These are phyloP conservation scores for Hofmannophila pseudospretella DNA, from an alignment of 2,888 invertebrate species.

Conservation along the genomic window DNA sequence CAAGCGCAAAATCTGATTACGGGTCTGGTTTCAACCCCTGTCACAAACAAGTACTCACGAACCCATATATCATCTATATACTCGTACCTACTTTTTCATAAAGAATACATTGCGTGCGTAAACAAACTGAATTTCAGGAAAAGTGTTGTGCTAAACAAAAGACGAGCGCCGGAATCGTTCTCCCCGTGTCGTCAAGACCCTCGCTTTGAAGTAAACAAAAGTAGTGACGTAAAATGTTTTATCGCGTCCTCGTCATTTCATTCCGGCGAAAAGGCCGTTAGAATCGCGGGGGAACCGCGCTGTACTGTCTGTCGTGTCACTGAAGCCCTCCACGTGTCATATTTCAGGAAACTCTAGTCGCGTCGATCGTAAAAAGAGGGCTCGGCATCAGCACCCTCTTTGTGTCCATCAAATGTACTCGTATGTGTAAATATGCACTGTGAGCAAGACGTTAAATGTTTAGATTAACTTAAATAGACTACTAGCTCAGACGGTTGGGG, in stretches of 20 bases:
- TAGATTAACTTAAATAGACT: not conserved
- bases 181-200: constrained; percentile 28
- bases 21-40: too few species aligned
- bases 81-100: constrained; percentile 10
- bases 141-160: constrained; percentile 33
- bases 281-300: constrained; percentile 28
- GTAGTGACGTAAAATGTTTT: constrained; percentile 64
- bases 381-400: constrained; percentile 25
- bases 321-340: constrained; percentile 45
- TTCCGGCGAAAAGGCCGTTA: constrained; percentile 24
- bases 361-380: constrained; percentile 50
- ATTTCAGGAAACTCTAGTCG: constrained; percentile 57
- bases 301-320: constrained; percentile 13
- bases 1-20: too few species aligned
- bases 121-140: constrained; percentile 25
- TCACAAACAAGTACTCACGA: too few species aligned
- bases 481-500: too few species aligned
- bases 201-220: constrained; percentile 59
- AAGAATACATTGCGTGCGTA: constrained; percentile 13
- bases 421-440: constrained; percentile 6
- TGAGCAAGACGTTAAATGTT: not conserved
- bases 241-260: constrained; percentile 39
- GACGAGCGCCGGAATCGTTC: constrained; percentile 31
- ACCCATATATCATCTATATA: constrained; percentile 2
- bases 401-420: constrained; percentile 19